Percentiles rank a stretch among this genome's conserved stretches.
These are phyloP conservation scores for Rhabditoides inermis DNA, from an alignment of 2,888 invertebrate genomes.

Conservation along the genomic window DNA sequence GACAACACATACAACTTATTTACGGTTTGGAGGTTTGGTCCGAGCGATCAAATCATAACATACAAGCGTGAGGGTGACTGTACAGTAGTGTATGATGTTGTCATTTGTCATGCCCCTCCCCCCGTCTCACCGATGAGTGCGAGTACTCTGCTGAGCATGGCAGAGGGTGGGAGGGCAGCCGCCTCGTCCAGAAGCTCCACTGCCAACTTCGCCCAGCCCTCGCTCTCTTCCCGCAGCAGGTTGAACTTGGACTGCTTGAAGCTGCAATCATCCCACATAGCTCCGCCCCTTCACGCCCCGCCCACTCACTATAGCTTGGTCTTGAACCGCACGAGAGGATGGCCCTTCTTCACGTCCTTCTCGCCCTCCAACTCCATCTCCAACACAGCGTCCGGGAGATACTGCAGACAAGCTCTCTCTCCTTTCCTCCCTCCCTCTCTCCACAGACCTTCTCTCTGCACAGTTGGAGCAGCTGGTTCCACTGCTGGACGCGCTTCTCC, in stretches of 20 bases:
- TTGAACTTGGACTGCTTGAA: slow-evolving; percentile 99
- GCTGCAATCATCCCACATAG: slow-evolving; percentile 61
- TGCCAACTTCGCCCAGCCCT: slow-evolving; percentile 82
- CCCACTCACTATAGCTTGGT: slow-evolving; percentile 40
- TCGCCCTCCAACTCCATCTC: slow-evolving; percentile 30
- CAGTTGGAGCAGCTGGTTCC: too few relatives aligned
- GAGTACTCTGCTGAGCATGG: slow-evolving; percentile 21
- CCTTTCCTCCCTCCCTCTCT: too few relatives aligned
- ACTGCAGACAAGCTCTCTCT: too few relatives aligned
- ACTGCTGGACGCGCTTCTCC: too few relatives aligned
- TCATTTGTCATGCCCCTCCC: not conserved
- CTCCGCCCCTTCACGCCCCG: too few relatives aligned
- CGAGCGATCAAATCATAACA: not conserved
- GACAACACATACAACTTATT: too few relatives aligned
- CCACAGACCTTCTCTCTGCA: too few relatives aligned
- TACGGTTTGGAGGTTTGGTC: too few relatives aligned
- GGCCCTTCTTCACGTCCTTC: slow-evolving; percentile 17
- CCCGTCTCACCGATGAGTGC: slow-evolving; percentile 28
- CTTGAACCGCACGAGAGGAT: slow-evolving; percentile 38
- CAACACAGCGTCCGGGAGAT: too few relatives aligned
- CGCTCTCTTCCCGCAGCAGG: slow-evolving; percentile 93
- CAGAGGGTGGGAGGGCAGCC: slow-evolving; percentile 3
- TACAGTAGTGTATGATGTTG: not conserved
- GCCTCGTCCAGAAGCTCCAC: slow-evolving; percentile 35
- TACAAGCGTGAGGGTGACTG: not conserved